Evolutionary conservation across 92 coral and sea anemone genomes (phyloP).

Genomic region (Zoanthus sansibaricus): DNA sequence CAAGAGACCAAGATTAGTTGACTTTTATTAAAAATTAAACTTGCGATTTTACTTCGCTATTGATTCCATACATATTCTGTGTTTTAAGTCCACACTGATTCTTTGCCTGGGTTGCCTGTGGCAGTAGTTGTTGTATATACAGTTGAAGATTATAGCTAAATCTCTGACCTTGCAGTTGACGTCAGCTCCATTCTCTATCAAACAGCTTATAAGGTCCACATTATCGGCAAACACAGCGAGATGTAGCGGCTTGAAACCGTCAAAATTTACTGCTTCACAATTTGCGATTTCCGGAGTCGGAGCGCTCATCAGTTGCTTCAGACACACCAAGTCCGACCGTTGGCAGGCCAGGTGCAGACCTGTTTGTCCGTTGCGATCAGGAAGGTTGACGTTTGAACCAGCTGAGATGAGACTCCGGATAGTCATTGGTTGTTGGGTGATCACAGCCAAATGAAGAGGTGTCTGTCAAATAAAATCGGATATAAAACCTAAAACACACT

Average conservation of each 20-base stretch:
- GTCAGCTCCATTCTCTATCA: slow-evolving; percentile 85
- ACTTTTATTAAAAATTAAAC: no score
- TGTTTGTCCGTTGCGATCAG: slow-evolving; percentile 97
- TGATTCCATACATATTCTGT: no score
- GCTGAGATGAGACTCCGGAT: slow-evolving; percentile 74
- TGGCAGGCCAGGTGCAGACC: slow-evolving; percentile 87
- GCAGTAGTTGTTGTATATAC: no score
- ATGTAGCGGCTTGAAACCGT: slow-evolving; percentile 89
- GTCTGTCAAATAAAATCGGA: slow-evolving; percentile 55
- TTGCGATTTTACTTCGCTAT: no score
- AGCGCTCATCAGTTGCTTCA: slow-evolving; percentile 63
- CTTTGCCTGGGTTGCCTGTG: no score
- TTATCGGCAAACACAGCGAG: slow-evolving; percentile 80
- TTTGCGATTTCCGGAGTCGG: slow-evolving; percentile 36
- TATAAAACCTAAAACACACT: no score
- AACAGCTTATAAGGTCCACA: slow-evolving; percentile 61
- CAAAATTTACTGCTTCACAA: slow-evolving; percentile 75
- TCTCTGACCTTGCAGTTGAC: slow-evolving; percentile 78
- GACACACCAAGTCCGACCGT: slow-evolving; percentile 71
- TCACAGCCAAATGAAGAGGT: slow-evolving; percentile 93
- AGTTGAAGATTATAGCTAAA: neutral
- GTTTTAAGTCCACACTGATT: no score
- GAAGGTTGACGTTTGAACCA: slow-evolving; percentile 84
- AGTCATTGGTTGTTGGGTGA: slow-evolving; percentile 79
- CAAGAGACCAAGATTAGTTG: no score